Evolutionary conservation across 1,140 invertebrate genomes (phyloP), one percentile per base, ranked within the genome.

Genomic region (Ruditapes philippinarum): DNA sequence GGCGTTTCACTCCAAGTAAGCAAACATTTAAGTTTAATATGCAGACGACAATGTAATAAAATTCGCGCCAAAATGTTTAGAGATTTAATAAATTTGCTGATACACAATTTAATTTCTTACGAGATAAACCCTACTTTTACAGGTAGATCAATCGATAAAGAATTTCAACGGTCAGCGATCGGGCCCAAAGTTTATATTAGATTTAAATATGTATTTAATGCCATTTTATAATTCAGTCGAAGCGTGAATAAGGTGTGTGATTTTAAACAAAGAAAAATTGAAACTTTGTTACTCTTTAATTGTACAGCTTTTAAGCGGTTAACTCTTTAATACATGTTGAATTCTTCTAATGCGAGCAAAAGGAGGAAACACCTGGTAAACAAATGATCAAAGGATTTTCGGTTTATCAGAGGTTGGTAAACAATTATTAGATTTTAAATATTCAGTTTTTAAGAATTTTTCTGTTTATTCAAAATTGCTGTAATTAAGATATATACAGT

Each of bases 41-140:
- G 19, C 28, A 28, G 28, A 28, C 51, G 42, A 45, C 14, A 45
- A 7, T 28, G 57, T 28, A 62, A 62, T 62, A 62, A 62, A 62
- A 14, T 57, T 7, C 57, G 57, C 25, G 7, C 9, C n/a, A 28
- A 62, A 28, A 25, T 28, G 57, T 62, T n/a, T 11, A 28, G 19
- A 62, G 57, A 28, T 28, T 25, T 28, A 62, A 62, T 62, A 62
- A 62, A 62, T 28, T 62, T 28, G 57, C 57, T 62, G 19, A 62
- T 4, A 1, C 28, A 25, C 25, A 62, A n/a, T 62, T 62, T 62
- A 62, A 62, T 62, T 62, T 62, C n/a, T n/a, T 62, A 28, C 25
- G n/a, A n/a, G 57, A 62, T 62, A 62, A 62, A 62, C 57, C 57
- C 57, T 7, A 62, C 51, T 62, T 62, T 62, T 62, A 62, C 57